Evolutionary conservation across 1,140 invertebrate genomes (phyloP).

Genomic region (Danaus melanippus): DNA sequence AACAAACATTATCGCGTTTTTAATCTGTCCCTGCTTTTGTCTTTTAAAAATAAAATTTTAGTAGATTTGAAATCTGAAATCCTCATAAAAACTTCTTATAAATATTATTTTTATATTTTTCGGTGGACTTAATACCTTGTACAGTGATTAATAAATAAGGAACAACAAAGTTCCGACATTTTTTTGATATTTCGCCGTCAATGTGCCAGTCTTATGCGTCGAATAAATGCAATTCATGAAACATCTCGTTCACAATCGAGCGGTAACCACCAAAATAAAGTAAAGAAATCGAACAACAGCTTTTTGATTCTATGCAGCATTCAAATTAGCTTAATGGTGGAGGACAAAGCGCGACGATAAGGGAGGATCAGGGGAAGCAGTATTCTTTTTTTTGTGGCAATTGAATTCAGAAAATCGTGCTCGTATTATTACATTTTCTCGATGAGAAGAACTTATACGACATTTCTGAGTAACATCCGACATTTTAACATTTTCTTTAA

Average conservation of each 20-base stretch:
- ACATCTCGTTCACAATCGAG: constrained; percentile 47
- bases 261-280: constrained; percentile 47
- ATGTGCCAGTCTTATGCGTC: constrained; percentile 47
- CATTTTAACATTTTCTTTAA: no score
- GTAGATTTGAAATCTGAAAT: neutral
- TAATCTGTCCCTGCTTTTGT: constrained; percentile 32
- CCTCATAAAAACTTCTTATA: neutral
- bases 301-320: constrained; percentile 63
- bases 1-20: constrained; percentile 34
- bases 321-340: constrained; percentile 70
- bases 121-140: no score
- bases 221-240: constrained; percentile 52
- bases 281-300: constrained; percentile 62
- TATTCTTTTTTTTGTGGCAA: constrained; percentile 36
- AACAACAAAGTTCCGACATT: constrained; percentile 28
- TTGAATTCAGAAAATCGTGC: constrained; percentile 37
- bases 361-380: constrained; percentile 40
- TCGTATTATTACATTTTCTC: constrained; percentile 22
- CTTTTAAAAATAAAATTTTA: no score
- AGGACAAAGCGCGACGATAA: constrained; percentile 64
- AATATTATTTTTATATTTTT: neutral
- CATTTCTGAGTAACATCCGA: no score
- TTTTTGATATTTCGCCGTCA: constrained; percentile 48
- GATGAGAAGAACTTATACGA: no score
- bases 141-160: constrained; percentile 10